These are phyloP conservation scores for Meda fulgida DNA, from an alignment of 2,797 vertebrate species.

Conservation along the genomic window DNA sequence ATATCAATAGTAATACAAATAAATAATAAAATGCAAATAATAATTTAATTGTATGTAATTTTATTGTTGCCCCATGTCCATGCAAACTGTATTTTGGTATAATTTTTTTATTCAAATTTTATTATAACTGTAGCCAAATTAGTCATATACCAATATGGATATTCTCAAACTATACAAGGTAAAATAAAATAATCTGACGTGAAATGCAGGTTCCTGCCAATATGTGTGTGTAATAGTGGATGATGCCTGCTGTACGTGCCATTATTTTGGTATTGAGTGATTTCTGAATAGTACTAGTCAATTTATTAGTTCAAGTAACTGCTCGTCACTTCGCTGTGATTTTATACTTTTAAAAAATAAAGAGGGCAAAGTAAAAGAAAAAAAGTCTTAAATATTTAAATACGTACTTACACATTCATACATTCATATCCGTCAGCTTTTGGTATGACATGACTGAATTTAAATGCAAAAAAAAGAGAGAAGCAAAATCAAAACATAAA, in stretches of 20 bases:
- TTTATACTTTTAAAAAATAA: constrained; percentile 11
- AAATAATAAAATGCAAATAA: background rate
- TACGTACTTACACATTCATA: constrained; percentile 64
- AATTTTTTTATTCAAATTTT: accelerated
- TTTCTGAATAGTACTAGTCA: background rate
- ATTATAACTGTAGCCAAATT: too few relatives aligned
- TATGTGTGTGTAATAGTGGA: background rate
- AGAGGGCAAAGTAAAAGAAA: constrained; percentile 11
- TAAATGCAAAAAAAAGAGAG: background rate
- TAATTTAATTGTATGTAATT: background rate
- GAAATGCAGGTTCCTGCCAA: background rate
- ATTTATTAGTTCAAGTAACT: background rate
- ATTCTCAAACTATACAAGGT: background rate
- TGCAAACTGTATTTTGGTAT: background rate
- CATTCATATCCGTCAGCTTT: constrained; percentile 61
- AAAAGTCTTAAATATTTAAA: constrained; percentile 43
- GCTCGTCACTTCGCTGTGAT: background rate
- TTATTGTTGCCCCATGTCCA: background rate
- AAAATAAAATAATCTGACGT: background rate
- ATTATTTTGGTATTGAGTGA: background rate
- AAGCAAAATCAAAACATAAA: background rate
- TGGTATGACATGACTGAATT: constrained; percentile 36
- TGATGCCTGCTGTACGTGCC: background rate
- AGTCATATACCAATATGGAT: background rate
- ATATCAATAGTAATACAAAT: background rate